A percentile compares a stretch with the other conserved stretches of the same genome.
Conservation (phyloP, 2,113 vertebrate genomes). For the Rynchops niger region DNA sequence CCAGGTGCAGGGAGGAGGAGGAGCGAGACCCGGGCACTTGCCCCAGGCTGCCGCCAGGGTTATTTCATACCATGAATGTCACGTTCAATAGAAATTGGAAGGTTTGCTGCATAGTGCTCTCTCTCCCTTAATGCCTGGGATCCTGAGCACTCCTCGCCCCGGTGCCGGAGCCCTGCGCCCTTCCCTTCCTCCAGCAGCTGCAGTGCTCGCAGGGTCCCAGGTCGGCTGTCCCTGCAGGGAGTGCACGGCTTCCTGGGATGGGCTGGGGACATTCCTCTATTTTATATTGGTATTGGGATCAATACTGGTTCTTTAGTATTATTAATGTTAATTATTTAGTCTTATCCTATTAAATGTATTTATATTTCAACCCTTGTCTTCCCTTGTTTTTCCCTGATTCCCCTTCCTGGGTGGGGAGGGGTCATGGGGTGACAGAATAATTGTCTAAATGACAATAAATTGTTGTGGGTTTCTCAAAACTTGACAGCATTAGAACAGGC, state of each 20-base stretch:
- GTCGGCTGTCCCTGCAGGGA: neutral
- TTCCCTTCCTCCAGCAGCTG: neutral
- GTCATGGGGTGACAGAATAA: neutral
- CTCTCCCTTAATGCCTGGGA: neutral
- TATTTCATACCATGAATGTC: neutral
- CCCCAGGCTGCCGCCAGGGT: neutral
- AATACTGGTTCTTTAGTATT: neutral
- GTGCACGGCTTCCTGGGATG: too few species aligned
- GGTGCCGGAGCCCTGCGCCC: too few species aligned
- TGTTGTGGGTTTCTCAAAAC: neutral
- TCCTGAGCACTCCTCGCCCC: neutral
- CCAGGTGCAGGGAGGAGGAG: neutral
- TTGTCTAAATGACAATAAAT: neutral
- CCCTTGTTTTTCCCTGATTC: neutral
- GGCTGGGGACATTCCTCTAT: neutral
- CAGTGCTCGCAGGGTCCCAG: neutral
- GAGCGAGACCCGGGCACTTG: neutral
- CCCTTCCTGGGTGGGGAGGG: neutral
- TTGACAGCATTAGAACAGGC: neutral
- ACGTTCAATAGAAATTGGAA: neutral
- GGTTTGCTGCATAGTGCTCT: neutral
- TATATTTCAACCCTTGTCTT: neutral
- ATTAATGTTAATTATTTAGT: neutral
- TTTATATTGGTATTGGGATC: neutral
- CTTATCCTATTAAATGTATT: neutral